Percentiles rank a stretch among this genome's conserved stretches.
These are phyloP conservation scores for Phoeniculus purpureus DNA, from an alignment of 2,797 vertebrate genomes.

Conservation along the genomic window DNA sequence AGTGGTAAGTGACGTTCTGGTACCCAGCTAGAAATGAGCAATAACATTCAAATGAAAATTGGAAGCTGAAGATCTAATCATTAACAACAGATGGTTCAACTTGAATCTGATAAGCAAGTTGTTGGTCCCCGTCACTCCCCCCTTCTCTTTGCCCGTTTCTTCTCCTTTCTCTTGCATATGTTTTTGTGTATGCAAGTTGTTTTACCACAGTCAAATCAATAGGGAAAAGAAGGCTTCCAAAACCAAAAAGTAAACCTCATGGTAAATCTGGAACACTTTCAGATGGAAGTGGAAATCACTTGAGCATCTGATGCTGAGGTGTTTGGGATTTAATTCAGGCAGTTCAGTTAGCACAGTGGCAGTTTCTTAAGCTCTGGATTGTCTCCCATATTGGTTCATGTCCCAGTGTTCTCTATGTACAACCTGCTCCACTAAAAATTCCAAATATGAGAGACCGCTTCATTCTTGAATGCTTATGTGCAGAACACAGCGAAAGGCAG, in stretches of 20 bases:
- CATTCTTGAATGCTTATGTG: not conserved
- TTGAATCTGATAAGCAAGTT: slow-evolving; percentile 77
- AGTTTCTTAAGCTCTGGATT: slow-evolving; percentile 40
- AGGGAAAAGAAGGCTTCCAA: slow-evolving; percentile 34
- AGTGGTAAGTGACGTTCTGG: slow-evolving; percentile 54
- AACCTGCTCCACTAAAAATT: slow-evolving; percentile 40
- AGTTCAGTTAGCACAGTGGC: slow-evolving; percentile 9
- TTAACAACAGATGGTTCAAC: slow-evolving; percentile 82
- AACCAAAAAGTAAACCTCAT: slow-evolving; percentile 23
- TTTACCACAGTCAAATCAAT: slow-evolving; percentile 8
- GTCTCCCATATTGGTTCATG: slow-evolving; percentile 5
- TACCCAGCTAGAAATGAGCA: slow-evolving; percentile 78
- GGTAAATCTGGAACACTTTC: slow-evolving; percentile 25
- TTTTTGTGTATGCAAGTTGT: slow-evolving; percentile 19
- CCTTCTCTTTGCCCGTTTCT: not conserved
- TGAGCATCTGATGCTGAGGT: slow-evolving; percentile 12
- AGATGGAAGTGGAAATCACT: slow-evolving; percentile 19
- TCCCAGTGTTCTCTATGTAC: slow-evolving; percentile 28
- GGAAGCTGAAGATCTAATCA: slow-evolving; percentile 81
- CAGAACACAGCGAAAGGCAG: slow-evolving; percentile 12
- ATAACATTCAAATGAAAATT: slow-evolving; percentile 82
- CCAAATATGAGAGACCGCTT: not conserved
- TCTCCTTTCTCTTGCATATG: slow-evolving; percentile 27
- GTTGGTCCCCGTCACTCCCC: slow-evolving; percentile 12
- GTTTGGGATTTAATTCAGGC: slow-evolving; percentile 37